Base-by-base conservation (phyloP, 1,140 invertebrate genomes). In the Uloborus diversus region DNA sequence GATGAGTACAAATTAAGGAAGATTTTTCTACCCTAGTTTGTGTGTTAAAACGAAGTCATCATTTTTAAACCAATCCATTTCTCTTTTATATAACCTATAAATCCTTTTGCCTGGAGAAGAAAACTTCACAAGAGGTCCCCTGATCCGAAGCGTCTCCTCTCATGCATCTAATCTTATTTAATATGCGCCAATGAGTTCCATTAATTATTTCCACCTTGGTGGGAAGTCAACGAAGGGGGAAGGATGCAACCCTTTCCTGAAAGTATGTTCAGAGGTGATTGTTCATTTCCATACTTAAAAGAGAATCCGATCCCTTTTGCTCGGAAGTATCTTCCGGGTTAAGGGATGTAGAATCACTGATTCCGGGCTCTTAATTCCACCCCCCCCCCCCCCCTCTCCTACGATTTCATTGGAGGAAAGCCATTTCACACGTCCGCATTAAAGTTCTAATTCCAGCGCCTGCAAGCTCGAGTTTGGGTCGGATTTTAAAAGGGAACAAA, bases 161-260 rank as follows among this genome's bases (percentile, higher is more conserved):
- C 71, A 64, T 23, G 71, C 71, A 42, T 75, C 71, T 64, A 75
- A 75, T 75, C 71, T 75, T 75, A 75, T 75, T 75, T 75, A 27
- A 51, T 59, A 75, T 35, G 71, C 71, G 17, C 71, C 71, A 75
- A 75, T 75, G 71, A 51, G 59, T 75, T 75, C 71, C 71, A 75
- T 75, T 75, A 75, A 75, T 75, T 75, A 75, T 75, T 75, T 75
- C 71, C 71, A 75, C 71, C 71, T 75, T 75, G 64, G 49, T 47
- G 51, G 25, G 42, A 61, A 25, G 33, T n/a, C 23, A 14, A 11
- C 11, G 23, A 30, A 23, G 51, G 0, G 14, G 30, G 35, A 35
- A 59, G 69, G 14, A 35, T 28, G 28, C 66, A 25, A 28, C 20
- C 27, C 25, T 30, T 25, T 59, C 68, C 69, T 25, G 28, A 53